Base-by-base conservation (phyloP, 2,113 vertebrate species). In the Cacatua alba region DNA sequence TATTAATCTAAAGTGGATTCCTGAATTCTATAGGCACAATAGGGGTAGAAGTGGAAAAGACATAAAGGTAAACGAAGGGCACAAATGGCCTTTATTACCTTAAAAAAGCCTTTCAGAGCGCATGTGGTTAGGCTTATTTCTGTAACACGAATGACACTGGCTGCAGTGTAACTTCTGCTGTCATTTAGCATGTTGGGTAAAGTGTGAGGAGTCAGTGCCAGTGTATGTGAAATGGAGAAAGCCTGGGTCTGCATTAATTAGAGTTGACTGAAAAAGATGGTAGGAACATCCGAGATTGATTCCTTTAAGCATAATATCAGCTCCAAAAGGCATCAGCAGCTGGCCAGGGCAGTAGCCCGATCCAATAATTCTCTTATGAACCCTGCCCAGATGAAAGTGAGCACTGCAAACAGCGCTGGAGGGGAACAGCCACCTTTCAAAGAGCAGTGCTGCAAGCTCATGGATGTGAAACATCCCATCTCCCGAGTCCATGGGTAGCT, bases 1-100 rank as follows among this genome's bases (percentile, higher is more conserved):
- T 57, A 84, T 86, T 52, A 60, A 84, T 79, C 72, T 83, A 18
- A 44, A 76, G 68, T 23, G 83, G 88, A 65, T 86, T 76, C 92
- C 74, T 75, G 90, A 79, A 90, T 94, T 86, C 83, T 46, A 26
- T 14, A 39, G 21, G 3, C 92, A 96, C 94, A 93, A 89, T 67
- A 63, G 72, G 57, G 37, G 48, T 75, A 72, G 72, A 82, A 71
- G 69, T 71, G 65, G 95, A 91, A 87, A 84, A 87, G 90, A 57
- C 62, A 81, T 28, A 29, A 62, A 77, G 82, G 85, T 83, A 95
- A 92, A 88, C 64, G 94, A 57, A 86, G 80, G 64, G 72, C 88
- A 81, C 43, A 78, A 94, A 88, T 75, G 92, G 85, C 68, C 91
- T 64, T 82, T 11, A 7, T 88, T 94, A 49, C 1, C 0, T 43